Percentiles rank a stretch among this genome's conserved stretches.
phyloP scores from a whole-genome alignment of 2,113 vertebrate species.

The Gymnarchus niloticus region DNA sequence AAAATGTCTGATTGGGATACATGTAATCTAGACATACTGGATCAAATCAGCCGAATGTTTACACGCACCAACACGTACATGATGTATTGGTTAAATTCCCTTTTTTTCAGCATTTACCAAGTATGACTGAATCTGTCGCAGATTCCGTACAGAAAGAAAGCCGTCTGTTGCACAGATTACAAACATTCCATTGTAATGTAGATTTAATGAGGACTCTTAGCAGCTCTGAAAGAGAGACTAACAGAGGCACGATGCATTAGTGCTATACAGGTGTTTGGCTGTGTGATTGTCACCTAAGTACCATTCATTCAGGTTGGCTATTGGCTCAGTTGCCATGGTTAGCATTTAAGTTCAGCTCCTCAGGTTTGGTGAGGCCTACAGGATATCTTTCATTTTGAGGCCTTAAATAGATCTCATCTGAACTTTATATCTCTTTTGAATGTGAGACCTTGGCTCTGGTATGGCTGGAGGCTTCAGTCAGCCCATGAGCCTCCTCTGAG shows the following conservation, averaged over 20 bases:
- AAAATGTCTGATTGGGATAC: no score
- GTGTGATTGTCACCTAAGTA: neutral
- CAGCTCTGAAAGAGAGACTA: neutral
- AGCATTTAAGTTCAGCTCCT: neutral
- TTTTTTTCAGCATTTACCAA: no score
- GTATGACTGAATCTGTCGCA: no score
- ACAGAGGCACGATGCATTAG: neutral
- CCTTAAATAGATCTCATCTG: neutral
- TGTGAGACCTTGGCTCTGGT: neutral
- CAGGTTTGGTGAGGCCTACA: neutral
- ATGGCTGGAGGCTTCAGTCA: neutral
- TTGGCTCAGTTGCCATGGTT: neutral
- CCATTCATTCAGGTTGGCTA: neutral
- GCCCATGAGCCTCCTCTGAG: neutral
- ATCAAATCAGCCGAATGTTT: no score
- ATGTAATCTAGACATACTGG: no score
- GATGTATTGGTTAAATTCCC: no score
- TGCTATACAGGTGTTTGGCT: neutral
- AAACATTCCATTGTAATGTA: neutral
- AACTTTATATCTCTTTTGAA: neutral
- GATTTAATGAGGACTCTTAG: neutral
- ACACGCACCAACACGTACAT: no score
- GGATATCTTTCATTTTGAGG: neutral
- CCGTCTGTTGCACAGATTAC: neutral
- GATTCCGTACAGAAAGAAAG: no score